phyloP scores from a whole-genome alignment of 2,888 invertebrate genomes.

The Malthinus seriepunctatus region DNA sequence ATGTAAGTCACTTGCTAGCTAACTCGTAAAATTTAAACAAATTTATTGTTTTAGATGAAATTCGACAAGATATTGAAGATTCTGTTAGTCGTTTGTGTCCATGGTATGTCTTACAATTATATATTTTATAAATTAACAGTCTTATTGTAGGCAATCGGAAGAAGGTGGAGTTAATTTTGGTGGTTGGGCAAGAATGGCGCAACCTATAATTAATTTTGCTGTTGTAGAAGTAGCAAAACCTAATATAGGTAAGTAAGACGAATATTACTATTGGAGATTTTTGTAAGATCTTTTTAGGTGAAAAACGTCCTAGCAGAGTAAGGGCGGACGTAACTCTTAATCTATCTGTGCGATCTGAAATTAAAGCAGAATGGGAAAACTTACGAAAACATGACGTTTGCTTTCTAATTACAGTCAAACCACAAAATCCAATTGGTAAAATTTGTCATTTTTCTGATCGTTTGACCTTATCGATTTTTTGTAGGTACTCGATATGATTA shows the following conservation, averaged over 20 bases:
- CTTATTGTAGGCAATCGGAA: conserved; percentile 73
- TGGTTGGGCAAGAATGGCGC: conserved; percentile 99
- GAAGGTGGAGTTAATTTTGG: conserved; percentile 87
- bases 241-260: conserved; percentile 62
- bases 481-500: conserved; percentile 79
- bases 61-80: conserved; percentile 97
- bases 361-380: conserved; percentile 96
- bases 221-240: conserved; percentile 95
- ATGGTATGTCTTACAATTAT: conserved; percentile 64
- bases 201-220: conserved; percentile 88
- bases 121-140: neutral
- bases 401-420: conserved; percentile 90
- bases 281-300: conserved; percentile 59
- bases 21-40: conserved; percentile 8
- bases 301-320: conserved; percentile 93
- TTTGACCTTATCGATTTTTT: conserved; percentile 20
- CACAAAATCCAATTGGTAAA: conserved; percentile 78
- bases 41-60: conserved; percentile 76
- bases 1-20: conserved; percentile 65
- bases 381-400: conserved; percentile 97
- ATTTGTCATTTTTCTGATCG: neutral
- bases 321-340: conserved; percentile 94
- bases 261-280: neutral
- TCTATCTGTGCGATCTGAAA: conserved; percentile 85
- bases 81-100: conserved; percentile 93